phyloP scores from a whole-genome alignment of 92 coral and sea anemone genomes.

The Phenganax subtilis region DNA sequence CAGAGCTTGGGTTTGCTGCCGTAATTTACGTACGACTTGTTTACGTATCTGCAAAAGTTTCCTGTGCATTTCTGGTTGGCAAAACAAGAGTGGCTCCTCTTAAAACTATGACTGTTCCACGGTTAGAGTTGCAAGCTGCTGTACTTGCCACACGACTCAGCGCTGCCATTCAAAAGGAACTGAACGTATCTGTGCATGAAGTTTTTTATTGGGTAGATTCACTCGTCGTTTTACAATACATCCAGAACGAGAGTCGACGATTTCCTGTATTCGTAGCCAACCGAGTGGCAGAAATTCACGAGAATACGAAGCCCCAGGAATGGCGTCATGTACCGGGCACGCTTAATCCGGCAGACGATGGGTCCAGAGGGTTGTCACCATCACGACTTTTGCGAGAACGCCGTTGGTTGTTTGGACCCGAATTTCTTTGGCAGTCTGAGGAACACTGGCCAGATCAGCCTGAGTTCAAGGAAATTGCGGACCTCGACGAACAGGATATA shows the following conservation, averaged over 20 bases:
- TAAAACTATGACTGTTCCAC: neutral
- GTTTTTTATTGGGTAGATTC: neutral
- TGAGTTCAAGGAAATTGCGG: neutral
- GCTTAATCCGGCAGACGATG: neutral
- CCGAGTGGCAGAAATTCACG: constrained; percentile 11
- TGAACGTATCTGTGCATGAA: neutral
- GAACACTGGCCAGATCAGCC: neutral
- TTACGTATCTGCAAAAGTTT: neutral
- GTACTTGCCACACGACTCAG: neutral
- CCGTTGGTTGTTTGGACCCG: constrained; percentile 7
- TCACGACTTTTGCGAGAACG: neutral
- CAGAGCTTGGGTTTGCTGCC: neutral
- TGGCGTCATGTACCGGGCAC: constrained; percentile 5
- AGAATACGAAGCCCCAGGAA: neutral
- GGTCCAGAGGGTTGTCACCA: neutral
- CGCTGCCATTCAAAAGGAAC: too few relatives aligned
- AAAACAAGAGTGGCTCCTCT: neutral
- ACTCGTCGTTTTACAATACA: neutral
- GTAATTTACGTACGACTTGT: neutral
- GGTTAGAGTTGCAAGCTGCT: constrained; percentile 5
- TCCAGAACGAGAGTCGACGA: neutral
- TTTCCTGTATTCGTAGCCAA: neutral
- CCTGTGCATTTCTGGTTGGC: neutral
- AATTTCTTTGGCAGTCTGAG: constrained; percentile 7
- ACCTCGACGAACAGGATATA: neutral